A percentile compares a stretch with the other conserved stretches of the same genome.
phyloP scores from a whole-genome alignment of 2,113 vertebrate genomes.

The Lepus timidus region DNA sequence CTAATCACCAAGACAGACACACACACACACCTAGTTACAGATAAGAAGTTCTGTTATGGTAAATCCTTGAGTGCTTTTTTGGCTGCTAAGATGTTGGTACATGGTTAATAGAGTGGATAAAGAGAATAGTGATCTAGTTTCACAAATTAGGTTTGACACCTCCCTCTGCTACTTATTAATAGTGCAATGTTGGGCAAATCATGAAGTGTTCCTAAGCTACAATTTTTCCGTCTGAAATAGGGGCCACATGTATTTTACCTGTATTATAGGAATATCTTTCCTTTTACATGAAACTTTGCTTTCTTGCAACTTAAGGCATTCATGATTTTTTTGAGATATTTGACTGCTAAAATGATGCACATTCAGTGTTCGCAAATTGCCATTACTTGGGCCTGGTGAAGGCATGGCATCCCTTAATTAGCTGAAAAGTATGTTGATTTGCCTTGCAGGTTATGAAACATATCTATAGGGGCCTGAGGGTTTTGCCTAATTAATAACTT shows the following conservation, averaged over 20 bases:
- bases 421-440: conserved; percentile 22
- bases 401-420: not conserved
- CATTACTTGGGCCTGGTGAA: not conserved
- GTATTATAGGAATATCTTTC: not conserved
- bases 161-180: not conserved
- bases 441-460: not conserved
- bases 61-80: not conserved
- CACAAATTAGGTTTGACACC: not conserved
- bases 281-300: not conserved
- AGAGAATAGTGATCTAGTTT: not conserved
- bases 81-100: conserved; percentile 11
- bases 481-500: conserved; percentile 43
- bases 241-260: not conserved
- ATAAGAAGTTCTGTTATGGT: not conserved
- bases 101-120: not conserved
- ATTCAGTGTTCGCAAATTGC: not conserved
- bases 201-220: not conserved
- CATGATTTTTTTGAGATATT: not conserved
- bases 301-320: not conserved
- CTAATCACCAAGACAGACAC: not conserved
- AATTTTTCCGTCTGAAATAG: not conserved
- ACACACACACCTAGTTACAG: not conserved
- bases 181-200: not conserved
- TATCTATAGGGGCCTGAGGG: not conserved
- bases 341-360: not conserved